A percentile compares a stretch with the other conserved stretches of the same genome.
Evolutionary conservation across 1,140 invertebrate species (phyloP).

Genomic region (Melitaea cinxia): DNA sequence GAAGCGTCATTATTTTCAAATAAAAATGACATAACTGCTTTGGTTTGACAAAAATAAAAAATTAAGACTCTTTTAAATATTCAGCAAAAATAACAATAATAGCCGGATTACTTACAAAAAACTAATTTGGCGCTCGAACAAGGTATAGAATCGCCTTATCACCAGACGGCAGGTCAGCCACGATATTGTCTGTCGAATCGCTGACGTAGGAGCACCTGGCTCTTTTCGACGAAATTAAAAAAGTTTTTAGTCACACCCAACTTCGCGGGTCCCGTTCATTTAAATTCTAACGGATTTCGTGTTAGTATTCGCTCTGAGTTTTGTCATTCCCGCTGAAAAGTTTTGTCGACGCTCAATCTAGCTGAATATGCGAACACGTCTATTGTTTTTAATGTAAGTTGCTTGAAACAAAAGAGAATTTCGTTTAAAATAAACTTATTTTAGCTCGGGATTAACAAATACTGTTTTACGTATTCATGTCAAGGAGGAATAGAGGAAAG

Average conservation of each 20-base stretch:
- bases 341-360: slow-evolving; percentile 32
- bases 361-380: slow-evolving; percentile 17
- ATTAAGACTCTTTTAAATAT: neutral
- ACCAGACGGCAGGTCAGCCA: slow-evolving; percentile 13
- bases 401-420: slow-evolving; percentile 6
- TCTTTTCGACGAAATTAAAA: slow-evolving; percentile 76
- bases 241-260: slow-evolving; percentile 60
- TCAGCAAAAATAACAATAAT: neutral
- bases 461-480: neutral
- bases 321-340: slow-evolving; percentile 64
- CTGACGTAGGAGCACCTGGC: slow-evolving; percentile 61
- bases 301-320: slow-evolving; percentile 72
- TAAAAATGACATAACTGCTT: no score
- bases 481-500: neutral
- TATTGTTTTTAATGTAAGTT: slow-evolving; percentile 15
- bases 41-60: no score
- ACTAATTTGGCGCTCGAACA: neutral
- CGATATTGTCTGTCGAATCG: slow-evolving; percentile 65
- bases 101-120: neutral
- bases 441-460: neutral
- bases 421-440: no score
- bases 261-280: slow-evolving; percentile 60
- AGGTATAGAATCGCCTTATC: slow-evolving; percentile 14
- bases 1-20: no score
- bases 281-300: slow-evolving; percentile 75